These are phyloP conservation scores for Nycticebus coucang DNA, from an alignment of 2,113 vertebrate genomes.

Conservation along the genomic window DNA sequence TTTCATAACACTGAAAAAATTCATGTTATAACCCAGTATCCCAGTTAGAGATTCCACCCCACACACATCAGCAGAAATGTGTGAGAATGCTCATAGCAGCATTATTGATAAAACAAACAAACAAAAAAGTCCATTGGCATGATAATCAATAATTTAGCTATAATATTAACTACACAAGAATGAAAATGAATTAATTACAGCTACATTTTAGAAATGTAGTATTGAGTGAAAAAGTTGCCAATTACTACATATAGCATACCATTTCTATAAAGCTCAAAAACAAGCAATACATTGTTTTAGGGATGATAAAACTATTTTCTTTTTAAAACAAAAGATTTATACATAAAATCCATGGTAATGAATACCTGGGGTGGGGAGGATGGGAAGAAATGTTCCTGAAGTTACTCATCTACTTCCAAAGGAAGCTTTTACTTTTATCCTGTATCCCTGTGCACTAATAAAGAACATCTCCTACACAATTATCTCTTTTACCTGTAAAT, in stretches of 20 bases:
- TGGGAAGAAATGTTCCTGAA: not conserved
- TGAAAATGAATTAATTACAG: not conserved
- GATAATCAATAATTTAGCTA: not conserved
- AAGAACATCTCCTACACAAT: not conserved
- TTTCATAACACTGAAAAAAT: not conserved
- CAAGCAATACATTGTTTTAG: not conserved
- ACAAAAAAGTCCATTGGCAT: not conserved
- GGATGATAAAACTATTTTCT: not conserved
- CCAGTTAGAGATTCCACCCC: not conserved
- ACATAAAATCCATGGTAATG: not conserved
- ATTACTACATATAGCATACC: not conserved
- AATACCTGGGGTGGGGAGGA: not conserved
- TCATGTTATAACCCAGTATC: not conserved
- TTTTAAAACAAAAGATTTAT: slow-evolving; percentile 40
- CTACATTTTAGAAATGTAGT: not conserved
- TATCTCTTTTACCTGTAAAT: not conserved
- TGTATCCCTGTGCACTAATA: not conserved
- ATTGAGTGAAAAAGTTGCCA: not conserved
- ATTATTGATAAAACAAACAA: not conserved
- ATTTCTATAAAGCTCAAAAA: slow-evolving; percentile 25
- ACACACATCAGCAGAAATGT: not conserved
- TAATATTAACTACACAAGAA: not conserved
- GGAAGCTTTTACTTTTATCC: not conserved
- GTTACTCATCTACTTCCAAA: not conserved
- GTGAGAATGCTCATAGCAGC: not conserved